Conservation (phyloP, 2,888 invertebrate genomes). For the Pseudococcus longispinus region DNA sequence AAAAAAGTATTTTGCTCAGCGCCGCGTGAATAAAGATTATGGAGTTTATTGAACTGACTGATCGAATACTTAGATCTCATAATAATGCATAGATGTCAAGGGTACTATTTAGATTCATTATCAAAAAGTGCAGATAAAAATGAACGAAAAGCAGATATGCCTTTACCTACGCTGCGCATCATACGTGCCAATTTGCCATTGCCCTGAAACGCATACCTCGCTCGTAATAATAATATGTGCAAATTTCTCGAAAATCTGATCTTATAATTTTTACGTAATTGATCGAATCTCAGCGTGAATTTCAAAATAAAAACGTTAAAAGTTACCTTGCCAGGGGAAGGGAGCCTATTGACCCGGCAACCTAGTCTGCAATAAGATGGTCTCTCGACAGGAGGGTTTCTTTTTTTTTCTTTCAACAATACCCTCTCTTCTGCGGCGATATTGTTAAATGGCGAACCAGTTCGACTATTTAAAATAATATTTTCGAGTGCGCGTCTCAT, state of each 20-base stretch:
- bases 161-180: background rate
- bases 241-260: slow-evolving; percentile 37
- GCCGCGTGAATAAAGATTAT: background rate
- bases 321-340: slow-evolving; percentile 35
- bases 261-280: slow-evolving; percentile 30
- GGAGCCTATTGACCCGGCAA: slow-evolving; percentile 13
- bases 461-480: slow-evolving; percentile 6
- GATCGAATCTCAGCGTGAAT: slow-evolving; percentile 29
- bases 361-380: slow-evolving; percentile 12
- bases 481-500: slow-evolving; percentile 15
- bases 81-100: slow-evolving; percentile 9
- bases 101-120: background rate
- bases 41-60: background rate
- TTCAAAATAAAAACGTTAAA: slow-evolving; percentile 23
- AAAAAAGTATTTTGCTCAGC: background rate
- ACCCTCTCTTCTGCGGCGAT: slow-evolving; percentile 12
- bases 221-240: background rate
- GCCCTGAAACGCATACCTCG: background rate
- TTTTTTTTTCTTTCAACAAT: slow-evolving; percentile 15
- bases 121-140: background rate
- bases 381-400: slow-evolving; percentile 44
- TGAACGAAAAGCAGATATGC: background rate
- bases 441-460: background rate
- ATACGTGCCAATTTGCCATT: background rate
- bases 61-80: background rate